These are phyloP conservation scores for Nephrocerus scutellatus DNA, from an alignment of 2,888 invertebrate genomes.

Conservation along the genomic window DNA sequence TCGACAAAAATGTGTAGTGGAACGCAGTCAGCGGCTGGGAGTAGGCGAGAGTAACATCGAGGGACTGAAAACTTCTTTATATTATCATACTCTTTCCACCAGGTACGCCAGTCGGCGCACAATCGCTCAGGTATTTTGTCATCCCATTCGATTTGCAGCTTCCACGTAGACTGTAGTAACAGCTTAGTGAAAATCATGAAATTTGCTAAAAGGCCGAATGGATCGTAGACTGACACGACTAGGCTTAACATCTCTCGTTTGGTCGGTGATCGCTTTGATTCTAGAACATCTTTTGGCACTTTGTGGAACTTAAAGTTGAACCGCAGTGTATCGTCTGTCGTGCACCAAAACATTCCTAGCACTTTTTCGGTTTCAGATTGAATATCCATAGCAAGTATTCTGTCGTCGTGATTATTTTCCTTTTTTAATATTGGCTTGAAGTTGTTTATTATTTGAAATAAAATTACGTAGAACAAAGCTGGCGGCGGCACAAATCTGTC, in stretches of 20 bases:
- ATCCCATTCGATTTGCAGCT: constrained; percentile 15
- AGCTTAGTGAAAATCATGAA: constrained; percentile 18
- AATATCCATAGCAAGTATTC: neutral
- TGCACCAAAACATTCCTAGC: constrained; percentile 20
- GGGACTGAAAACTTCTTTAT: constrained; percentile 6
- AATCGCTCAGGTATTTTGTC: constrained; percentile 14
- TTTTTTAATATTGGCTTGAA: too few relatives aligned
- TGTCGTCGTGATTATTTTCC: too few relatives aligned
- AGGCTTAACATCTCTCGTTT: constrained; percentile 22
- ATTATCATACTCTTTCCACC: constrained; percentile 2
- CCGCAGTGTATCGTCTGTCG: constrained; percentile 14
- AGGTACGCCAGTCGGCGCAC: neutral
- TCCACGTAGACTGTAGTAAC: constrained; percentile 6
- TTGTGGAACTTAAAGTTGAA: constrained; percentile 16
- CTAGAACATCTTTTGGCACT: constrained; percentile 10
- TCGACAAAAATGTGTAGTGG: constrained; percentile 19
- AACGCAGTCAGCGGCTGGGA: constrained; percentile 8
- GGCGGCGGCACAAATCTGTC: constrained; percentile 1
- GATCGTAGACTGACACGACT: constrained; percentile 28
- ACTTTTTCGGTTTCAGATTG: constrained; percentile 5
- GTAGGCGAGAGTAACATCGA: constrained; percentile 14
- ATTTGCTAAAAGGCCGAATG: constrained; percentile 23
- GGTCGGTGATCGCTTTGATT: constrained; percentile 16
- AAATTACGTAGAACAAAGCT: constrained; percentile 13
- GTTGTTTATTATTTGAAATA: too few relatives aligned